Base-by-base conservation (phyloP, 1,140 invertebrate species). In the Dendrolimus kikuchii region DNA sequence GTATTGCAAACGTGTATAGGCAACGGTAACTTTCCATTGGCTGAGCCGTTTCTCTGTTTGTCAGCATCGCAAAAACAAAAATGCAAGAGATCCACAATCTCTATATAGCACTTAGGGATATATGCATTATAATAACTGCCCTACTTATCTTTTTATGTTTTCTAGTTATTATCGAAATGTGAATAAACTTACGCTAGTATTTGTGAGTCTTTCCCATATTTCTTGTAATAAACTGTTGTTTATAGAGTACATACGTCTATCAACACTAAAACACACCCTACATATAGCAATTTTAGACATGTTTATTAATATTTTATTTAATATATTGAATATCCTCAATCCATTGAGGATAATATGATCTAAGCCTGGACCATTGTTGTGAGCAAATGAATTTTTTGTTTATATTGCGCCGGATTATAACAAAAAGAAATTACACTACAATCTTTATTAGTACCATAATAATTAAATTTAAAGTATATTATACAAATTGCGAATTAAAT, bases 221-320 rank as follows among this genome's bases (percentile, higher is more conserved):
- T 55, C 49, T 40, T 59, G 60, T 5, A 63, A 10, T 6, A 49
- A 10, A 0, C 51, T 51, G 7, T 55, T 48, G 5, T 1, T 23
- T 51, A 63, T 47, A n/a, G 36, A 4, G 8, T 44, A 23, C 53
- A 56, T 56, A n/a, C 37, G 40, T 0, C 53, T 51, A 48, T 59
- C 48, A 6, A n/a, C 38, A 5, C 38, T 8, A 48, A 63, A 53
- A 59, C 60, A 63, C 23, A 63, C 49, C 7, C 57, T 48, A 41
- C 60, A 62, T 7, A 62, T n/a, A 36, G 2, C 5, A 6, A 53
- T 5, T 5, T 37, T 44, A 1, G 51, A 38, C 55, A 57, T 57
- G 5, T 42, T 52, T 23, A 23, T 23, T 23, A 3, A 46, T 39
- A 47, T 1, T 36, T 37, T 37, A 23, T 41, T 7, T 7, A 53